Conservation (phyloP, 2,113 vertebrate species). For the Psammodynastes pulverulentus region DNA sequence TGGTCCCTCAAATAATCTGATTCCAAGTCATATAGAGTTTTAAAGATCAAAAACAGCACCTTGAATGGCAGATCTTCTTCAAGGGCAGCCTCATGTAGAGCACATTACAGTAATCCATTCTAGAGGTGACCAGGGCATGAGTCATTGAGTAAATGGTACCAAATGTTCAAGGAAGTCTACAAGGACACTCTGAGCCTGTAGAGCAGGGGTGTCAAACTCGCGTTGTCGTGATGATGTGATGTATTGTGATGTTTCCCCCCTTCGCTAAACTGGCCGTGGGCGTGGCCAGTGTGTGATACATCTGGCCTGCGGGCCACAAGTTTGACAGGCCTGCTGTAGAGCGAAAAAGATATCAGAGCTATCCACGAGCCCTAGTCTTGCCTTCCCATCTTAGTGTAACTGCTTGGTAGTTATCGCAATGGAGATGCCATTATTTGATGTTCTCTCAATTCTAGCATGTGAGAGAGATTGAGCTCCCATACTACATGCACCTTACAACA, state of each 20-base stretch:
- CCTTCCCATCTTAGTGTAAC: neutral
- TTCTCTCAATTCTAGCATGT: neutral
- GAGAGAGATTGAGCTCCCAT: neutral
- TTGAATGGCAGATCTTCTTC: neutral
- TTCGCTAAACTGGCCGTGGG: no score
- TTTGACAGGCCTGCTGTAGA: no score
- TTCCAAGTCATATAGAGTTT: neutral
- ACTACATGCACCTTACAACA: neutral
- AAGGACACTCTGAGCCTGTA: neutral
- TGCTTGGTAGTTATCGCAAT: neutral
- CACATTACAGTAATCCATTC: neutral
- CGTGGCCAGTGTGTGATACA: no score
- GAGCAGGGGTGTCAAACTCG: neutral
- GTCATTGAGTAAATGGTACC: neutral
- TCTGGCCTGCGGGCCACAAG: no score
- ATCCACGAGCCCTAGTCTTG: neutral
- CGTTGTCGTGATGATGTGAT: rapidly evolving
- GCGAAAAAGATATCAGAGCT: neutral
- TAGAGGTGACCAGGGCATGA: neutral
- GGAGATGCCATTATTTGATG: neutral
- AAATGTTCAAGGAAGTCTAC: neutral
- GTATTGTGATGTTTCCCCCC: no score
- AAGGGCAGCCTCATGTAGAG: neutral
- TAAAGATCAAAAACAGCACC: neutral
- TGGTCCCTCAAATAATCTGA: neutral